Evolutionary conservation across 2,888 invertebrate genomes (phyloP).

Genomic region (Alloplasta piceator): DNA sequence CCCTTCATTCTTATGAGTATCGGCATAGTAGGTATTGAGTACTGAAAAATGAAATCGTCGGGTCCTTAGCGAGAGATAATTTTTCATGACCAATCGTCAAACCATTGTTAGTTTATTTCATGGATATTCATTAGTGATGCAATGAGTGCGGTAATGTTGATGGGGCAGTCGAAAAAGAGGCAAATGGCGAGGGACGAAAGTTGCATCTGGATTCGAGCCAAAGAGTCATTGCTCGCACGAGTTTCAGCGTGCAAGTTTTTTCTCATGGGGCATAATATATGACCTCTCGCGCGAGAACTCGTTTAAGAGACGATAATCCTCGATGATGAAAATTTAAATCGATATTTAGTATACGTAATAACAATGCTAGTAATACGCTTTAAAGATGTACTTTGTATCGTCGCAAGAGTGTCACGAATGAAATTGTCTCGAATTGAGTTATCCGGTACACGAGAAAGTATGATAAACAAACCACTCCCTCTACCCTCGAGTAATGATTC

Average conservation of each 20-base stretch:
- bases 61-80: neutral
- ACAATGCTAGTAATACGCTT: neutral
- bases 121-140: neutral
- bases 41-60: neutral
- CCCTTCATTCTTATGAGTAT: constrained; percentile 14
- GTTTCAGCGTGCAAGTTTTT: constrained; percentile 9
- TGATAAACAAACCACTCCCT: too few relatives aligned
- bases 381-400: too few relatives aligned
- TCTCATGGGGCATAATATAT: constrained; percentile 12
- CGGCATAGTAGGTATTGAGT: constrained; percentile 1
- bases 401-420: too few relatives aligned
- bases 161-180: neutral
- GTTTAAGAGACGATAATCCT: constrained; percentile 39
- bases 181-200: constrained; percentile 11
- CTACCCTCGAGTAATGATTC: too few relatives aligned
- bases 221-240: constrained; percentile 49
- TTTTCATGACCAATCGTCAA: too few relatives aligned
- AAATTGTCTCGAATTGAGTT: too few relatives aligned
- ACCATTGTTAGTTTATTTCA: neutral
- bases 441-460: too few relatives aligned
- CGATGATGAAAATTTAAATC: constrained; percentile 44
- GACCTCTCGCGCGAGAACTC: constrained; percentile 14
- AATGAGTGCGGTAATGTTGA: neutral
- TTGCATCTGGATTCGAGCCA: constrained; percentile 44
- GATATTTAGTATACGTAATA: constrained; percentile 32